Evolutionary conservation across 2,888 invertebrate genomes (phyloP).

Genomic region (Lacanobia oleracea): DNA sequence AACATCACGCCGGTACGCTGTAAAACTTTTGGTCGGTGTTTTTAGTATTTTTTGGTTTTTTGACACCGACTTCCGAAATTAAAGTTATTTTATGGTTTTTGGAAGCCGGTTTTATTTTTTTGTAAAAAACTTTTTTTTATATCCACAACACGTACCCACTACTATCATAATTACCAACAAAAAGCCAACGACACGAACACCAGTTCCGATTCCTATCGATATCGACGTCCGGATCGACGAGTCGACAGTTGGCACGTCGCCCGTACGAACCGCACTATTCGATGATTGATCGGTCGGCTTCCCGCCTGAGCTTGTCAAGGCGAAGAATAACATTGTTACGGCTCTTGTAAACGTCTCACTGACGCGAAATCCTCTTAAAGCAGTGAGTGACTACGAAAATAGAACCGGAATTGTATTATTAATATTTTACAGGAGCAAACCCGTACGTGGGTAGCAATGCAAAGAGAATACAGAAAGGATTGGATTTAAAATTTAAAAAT

Average conservation of each 20-base stretch:
- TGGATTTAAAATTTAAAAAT: conserved; percentile 65
- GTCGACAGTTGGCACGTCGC: conserved; percentile 72
- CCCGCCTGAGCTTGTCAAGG: conserved; percentile 84
- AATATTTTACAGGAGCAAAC: conserved; percentile 63
- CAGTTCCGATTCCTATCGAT: conserved; percentile 58
- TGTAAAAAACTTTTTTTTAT: too few species aligned
- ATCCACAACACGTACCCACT: conserved; percentile 5
- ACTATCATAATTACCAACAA: conserved; percentile 43
- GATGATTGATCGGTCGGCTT: conserved; percentile 86
- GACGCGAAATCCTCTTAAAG: conserved; percentile 84
- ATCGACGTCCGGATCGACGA: conserved; percentile 68
- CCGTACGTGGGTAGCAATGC: conserved; percentile 51
- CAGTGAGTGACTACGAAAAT: conserved; percentile 71
- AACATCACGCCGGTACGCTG: too few species aligned
- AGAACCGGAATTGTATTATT: conserved; percentile 67
- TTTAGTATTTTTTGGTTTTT: too few species aligned
- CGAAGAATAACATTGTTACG: conserved; percentile 89
- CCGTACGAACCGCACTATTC: conserved; percentile 75
- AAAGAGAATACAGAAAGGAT: conserved; percentile 55
- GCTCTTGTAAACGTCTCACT: conserved; percentile 86
- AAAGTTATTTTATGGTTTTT: too few species aligned
- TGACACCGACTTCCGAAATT: too few species aligned
- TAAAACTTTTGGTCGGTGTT: too few species aligned
- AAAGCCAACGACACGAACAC: conserved; percentile 38
- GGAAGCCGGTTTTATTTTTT: too few species aligned